Percentiles rank a stretch among this genome's conserved stretches.
phyloP scores from a whole-genome alignment of 2,113 vertebrate species.

The Athene noctua region DNA sequence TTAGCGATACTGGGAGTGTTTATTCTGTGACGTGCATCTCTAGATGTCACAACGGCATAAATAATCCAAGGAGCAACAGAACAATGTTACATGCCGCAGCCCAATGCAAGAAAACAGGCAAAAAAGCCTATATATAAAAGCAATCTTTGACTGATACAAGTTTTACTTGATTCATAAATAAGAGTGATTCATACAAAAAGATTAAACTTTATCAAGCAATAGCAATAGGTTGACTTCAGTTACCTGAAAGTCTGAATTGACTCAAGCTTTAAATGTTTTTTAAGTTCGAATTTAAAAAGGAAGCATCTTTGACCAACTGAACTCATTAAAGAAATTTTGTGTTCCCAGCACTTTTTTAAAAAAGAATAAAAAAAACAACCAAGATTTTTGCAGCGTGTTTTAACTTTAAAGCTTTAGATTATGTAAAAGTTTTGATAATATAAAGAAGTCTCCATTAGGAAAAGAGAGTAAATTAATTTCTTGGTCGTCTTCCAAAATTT shows the following conservation, averaged over 20 bases:
- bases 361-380: neutral
- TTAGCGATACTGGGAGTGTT: rapidly evolving
- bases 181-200: neutral
- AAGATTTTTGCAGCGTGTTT: conserved; percentile 5
- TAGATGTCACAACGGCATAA: neutral
- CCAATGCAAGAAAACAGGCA: neutral
- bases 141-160: neutral
- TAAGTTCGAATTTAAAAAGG: conserved; percentile 37
- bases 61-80: neutral
- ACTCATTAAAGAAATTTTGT: conserved; percentile 1
- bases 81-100: neutral
- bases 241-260: neutral
- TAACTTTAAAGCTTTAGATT: conserved; percentile 36
- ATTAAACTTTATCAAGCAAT: neutral
- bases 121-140: neutral
- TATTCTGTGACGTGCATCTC: neutral
- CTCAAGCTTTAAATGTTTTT: conserved; percentile 14
- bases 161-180: neutral
- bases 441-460: neutral
- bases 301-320: conserved; percentile 33
- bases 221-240: neutral
- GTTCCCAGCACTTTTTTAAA: conserved; percentile 9
- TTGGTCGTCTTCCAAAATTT: neutral
- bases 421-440: neutral
- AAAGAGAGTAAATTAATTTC: conserved; percentile 3